phyloP scores from a whole-genome alignment of 1,140 invertebrate genomes.

The Acarapis woodi region DNA sequence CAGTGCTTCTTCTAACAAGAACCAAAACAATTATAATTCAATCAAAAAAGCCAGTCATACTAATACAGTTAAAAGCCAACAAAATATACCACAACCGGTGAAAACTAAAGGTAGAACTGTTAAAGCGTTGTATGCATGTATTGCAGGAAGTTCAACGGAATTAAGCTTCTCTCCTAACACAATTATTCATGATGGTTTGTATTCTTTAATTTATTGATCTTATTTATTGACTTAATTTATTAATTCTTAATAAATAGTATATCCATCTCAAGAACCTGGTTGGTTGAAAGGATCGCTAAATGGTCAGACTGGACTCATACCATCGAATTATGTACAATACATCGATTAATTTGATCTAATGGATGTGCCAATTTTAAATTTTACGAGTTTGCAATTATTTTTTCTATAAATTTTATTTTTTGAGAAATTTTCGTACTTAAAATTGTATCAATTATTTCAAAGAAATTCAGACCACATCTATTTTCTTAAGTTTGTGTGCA shows the following conservation, averaged over 20 bases:
- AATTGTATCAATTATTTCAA: too few relatives aligned
- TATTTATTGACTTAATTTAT: conserved; percentile 3
- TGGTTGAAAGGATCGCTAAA: conserved; percentile 85
- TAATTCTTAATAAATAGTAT: conserved; percentile 30
- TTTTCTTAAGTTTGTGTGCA: too few relatives aligned
- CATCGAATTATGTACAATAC: conserved; percentile 78
- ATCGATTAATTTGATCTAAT: conserved; percentile 9
- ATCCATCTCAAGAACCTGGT: conserved; percentile 64
- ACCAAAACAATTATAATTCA: too few relatives aligned
- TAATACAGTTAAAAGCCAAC: neutral
- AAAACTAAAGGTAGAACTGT: conserved; percentile 25
- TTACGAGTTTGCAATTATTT: neutral
- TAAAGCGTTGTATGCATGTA: conserved; percentile 70
- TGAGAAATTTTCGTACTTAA: too few relatives aligned
- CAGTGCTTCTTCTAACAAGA: too few relatives aligned
- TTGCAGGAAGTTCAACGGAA: conserved; percentile 83
- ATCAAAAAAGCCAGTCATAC: too few relatives aligned
- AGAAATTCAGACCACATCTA: too few relatives aligned
- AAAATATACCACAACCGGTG: neutral
- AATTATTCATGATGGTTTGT: conserved; percentile 71
- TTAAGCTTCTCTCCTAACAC: conserved; percentile 92
- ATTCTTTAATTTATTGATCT: neutral
- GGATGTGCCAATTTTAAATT: too few relatives aligned
- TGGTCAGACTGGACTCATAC: conserved; percentile 72
- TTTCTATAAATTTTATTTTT: too few relatives aligned